Percentiles rank a stretch among this genome's conserved stretches.
Evolutionary conservation across 2,888 invertebrate genomes (phyloP).

Genomic region (Eupithecia subumbrata): DNA sequence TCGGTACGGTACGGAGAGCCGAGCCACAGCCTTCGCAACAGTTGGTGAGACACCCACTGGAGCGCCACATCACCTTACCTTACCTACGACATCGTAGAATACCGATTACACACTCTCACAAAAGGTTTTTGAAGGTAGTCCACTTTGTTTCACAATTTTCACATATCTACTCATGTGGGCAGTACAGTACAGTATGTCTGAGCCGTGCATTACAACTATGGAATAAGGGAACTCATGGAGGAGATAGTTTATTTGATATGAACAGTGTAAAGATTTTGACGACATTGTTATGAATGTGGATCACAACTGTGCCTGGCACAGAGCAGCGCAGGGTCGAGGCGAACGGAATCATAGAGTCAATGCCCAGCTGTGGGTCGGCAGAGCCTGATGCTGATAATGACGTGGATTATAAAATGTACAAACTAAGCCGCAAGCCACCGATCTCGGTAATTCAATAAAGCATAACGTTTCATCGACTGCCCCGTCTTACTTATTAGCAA

Average conservation of each 20-base stretch:
- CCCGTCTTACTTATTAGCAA: conserved; percentile 8
- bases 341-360: background rate
- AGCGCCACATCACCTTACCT: background rate
- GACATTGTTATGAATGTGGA: background rate
- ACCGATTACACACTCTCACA: background rate
- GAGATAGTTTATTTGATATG: background rate
- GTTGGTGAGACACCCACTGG: background rate
- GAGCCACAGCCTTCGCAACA: background rate
- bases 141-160: conserved; percentile 27
- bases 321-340: background rate
- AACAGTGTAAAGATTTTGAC: too few species aligned
- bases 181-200: conserved; percentile 11
- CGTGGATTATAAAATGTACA: background rate
- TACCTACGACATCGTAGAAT: background rate
- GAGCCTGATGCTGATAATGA: background rate
- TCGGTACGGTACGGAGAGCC: background rate
- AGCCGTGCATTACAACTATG: background rate
- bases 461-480: conserved; percentile 12
- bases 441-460: conserved; percentile 14
- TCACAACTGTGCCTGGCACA: background rate
- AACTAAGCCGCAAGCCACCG: background rate
- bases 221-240: background rate
- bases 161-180: conserved; percentile 30
- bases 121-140: conserved; percentile 22
- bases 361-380: background rate